phyloP scores from a whole-genome alignment of 2,113 vertebrate genomes.

The Nycticebus coucang region DNA sequence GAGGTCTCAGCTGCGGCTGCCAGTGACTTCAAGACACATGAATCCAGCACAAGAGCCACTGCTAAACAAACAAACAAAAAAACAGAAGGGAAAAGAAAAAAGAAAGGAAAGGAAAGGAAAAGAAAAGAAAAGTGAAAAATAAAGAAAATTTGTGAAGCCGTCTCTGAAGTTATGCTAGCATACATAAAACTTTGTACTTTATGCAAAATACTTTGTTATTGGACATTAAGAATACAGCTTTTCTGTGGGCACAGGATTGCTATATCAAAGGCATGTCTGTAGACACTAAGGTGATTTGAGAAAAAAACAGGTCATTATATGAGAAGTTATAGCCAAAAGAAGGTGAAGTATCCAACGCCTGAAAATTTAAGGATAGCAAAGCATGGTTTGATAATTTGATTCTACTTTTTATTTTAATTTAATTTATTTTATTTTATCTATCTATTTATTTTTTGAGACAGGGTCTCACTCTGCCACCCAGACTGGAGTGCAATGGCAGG shows the following conservation, averaged over 20 bases:
- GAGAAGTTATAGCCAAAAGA: background rate
- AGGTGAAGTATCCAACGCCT: background rate
- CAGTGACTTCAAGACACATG: background rate
- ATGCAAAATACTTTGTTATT: background rate
- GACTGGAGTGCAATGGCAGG: no score
- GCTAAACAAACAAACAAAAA: background rate
- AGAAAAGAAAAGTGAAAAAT: background rate
- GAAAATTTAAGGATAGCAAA: background rate
- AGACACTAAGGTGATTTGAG: background rate
- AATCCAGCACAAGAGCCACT: background rate
- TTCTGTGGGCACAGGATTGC: background rate
- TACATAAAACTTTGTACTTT: background rate
- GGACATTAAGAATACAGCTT: background rate
- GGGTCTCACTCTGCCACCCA: no score
- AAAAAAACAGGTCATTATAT: background rate
- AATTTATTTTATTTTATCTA: no score
- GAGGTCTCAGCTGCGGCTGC: background rate
- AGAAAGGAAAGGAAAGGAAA: no score
- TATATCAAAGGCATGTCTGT: background rate
- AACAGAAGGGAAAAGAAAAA: no score
- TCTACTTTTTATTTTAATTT: no score
- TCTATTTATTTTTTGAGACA: no score
- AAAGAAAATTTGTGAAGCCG: background rate
- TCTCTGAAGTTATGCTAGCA: background rate
- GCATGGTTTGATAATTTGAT: background rate